A percentile compares a stretch with the other conserved stretches of the same genome.
Evolutionary conservation across 2,113 vertebrate genomes (phyloP).

Genomic region (Fulica atra): DNA sequence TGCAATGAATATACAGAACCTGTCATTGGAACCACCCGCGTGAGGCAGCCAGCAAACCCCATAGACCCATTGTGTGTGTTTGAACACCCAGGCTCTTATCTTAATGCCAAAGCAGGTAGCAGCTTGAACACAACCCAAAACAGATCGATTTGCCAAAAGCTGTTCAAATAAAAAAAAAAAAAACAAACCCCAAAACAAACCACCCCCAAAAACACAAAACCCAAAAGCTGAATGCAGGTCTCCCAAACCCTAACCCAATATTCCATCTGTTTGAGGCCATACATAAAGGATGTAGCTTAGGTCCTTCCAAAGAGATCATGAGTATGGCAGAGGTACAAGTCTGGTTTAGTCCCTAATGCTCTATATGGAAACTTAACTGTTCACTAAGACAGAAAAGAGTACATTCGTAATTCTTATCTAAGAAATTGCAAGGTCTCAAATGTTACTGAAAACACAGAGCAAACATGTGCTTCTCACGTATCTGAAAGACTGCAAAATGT

Average conservation of each 20-base stretch:
- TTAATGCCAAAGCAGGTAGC: background rate
- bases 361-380: background rate
- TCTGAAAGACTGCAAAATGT: background rate
- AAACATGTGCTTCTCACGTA: accelerated
- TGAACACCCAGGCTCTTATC: background rate
- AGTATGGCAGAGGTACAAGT: background rate
- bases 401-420: background rate
- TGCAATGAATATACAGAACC: background rate
- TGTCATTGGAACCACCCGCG: background rate
- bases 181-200: background rate
- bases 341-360: background rate
- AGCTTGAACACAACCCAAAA: background rate
- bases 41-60: background rate
- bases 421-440: background rate
- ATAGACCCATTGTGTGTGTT: background rate
- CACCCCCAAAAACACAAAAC: background rate
- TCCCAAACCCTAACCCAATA: background rate
- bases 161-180: background rate
- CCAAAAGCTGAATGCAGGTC: background rate
- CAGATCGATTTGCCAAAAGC: background rate
- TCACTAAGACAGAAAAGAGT: background rate
- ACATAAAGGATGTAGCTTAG: background rate
- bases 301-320: background rate
- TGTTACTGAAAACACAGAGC: background rate
- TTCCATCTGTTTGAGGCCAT: background rate